Conservation (phyloP, 2,113 vertebrate genomes). For the Pollimyrus isidori region DNA sequence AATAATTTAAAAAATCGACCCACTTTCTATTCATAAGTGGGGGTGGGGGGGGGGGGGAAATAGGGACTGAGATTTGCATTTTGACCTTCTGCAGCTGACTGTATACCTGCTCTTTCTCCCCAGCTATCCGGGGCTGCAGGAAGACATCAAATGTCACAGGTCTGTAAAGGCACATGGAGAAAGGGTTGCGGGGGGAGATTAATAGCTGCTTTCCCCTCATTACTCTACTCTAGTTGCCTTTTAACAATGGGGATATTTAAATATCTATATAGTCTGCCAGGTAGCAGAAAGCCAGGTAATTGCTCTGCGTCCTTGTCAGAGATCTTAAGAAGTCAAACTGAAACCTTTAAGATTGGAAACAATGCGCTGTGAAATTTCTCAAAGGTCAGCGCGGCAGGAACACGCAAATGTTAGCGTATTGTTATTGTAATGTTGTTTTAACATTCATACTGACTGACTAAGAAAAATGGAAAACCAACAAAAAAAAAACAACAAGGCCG, state of each 20-base stretch:
- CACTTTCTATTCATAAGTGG: constrained; percentile 34
- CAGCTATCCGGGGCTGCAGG: constrained; percentile 29
- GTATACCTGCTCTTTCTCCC: constrained; percentile 44
- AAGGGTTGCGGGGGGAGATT: constrained; percentile 45
- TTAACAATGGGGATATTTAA: constrained; percentile 56
- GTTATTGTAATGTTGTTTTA: constrained; percentile 15
- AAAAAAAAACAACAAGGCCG: not conserved
- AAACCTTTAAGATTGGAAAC: constrained; percentile 26
- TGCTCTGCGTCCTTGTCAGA: constrained; percentile 57
- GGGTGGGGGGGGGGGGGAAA: too few relatives aligned
- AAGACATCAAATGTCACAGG: constrained; percentile 33
- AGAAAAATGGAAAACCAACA: not conserved
- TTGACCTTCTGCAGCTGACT: constrained; percentile 59
- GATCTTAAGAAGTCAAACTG: constrained; percentile 45
- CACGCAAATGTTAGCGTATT: not conserved
- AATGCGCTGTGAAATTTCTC: not conserved
- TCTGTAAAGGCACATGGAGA: constrained; percentile 26
- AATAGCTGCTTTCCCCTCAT: constrained; percentile 53
- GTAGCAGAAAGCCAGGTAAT: constrained; percentile 54
- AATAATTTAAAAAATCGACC: constrained; percentile 57
- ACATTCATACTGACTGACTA: not conserved
- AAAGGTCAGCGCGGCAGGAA: constrained; percentile 7
- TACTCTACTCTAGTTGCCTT: constrained; percentile 59
- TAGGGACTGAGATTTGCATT: constrained; percentile 61
- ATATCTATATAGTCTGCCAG: constrained; percentile 60